Percentiles rank a stretch among this genome's conserved stretches.
These are phyloP conservation scores for Speoplatyrhinus poulsoni DNA, from an alignment of 2,113 vertebrate genomes.

Conservation along the genomic window DNA sequence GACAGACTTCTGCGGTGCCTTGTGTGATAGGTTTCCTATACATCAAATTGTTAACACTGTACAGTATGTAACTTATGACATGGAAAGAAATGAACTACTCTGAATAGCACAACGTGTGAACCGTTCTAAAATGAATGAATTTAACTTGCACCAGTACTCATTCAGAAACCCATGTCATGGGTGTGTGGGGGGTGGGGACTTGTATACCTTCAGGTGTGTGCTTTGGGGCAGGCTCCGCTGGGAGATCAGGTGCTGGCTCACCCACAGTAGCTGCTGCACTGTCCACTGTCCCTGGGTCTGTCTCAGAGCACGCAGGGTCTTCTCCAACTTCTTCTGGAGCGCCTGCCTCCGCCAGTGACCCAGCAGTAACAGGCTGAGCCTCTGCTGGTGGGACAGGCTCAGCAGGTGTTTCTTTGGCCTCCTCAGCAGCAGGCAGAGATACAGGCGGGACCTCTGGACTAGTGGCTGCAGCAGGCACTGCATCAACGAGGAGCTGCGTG, in stretches of 20 bases:
- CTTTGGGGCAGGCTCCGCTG: constrained; percentile 33
- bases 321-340: not conserved
- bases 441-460: constrained; percentile 48
- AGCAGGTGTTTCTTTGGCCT: constrained; percentile 1
- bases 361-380: not conserved
- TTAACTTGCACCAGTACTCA: no score
- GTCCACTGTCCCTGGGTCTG: not conserved
- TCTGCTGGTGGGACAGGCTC: constrained; percentile 11
- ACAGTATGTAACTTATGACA: no score
- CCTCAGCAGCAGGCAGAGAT: constrained; percentile 20
- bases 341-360: not conserved
- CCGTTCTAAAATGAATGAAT: not conserved
- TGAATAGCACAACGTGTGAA: not conserved
- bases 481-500: constrained; percentile 30
- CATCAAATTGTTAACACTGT: no score
- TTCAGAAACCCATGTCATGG: no score
- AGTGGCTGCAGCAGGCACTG: constrained; percentile 55
- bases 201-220: constrained; percentile 45
- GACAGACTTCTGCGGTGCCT: no score
- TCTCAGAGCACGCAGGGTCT: constrained; percentile 15
- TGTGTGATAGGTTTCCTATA: no score
- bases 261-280: constrained; percentile 19
- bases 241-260: constrained; percentile 11
- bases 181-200: no score
- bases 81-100: no score